phyloP scores from a whole-genome alignment of 2,888 invertebrate species.

The Tinea pellionella region DNA sequence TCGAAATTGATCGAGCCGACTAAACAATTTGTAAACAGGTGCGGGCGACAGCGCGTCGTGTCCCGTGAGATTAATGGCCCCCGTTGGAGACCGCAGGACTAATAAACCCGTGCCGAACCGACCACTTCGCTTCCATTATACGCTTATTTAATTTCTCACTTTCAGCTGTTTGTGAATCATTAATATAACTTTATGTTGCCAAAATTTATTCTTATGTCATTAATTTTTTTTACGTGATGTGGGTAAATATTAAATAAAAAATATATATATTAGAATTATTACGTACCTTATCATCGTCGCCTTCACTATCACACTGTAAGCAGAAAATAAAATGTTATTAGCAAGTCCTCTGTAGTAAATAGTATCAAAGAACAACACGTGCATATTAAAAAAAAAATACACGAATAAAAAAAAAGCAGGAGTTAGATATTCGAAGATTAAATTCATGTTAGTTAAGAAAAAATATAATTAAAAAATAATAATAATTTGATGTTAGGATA shows the following conservation, averaged over 20 bases:
- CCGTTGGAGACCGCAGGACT: slow-evolving; percentile 36
- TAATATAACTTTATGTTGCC: background rate
- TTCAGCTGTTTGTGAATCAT: slow-evolving; percentile 34
- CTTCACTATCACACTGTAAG: slow-evolving; percentile 93
- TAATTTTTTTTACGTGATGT: too few species aligned
- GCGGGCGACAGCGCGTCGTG: slow-evolving; percentile 26
- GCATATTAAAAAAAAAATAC: background rate
- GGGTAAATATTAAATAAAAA: too few species aligned
- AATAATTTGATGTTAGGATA: background rate
- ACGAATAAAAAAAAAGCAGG: background rate
- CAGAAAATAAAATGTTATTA: slow-evolving; percentile 41
- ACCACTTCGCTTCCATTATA: slow-evolving; percentile 63
- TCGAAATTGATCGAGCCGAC: slow-evolving; percentile 24
- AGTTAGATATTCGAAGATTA: background rate
- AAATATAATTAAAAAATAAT: too few species aligned
- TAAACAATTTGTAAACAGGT: slow-evolving; percentile 40
- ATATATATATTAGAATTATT: slow-evolving; percentile 21
- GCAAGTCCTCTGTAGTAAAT: background rate
- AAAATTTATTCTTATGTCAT: too few species aligned
- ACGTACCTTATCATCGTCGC: slow-evolving; percentile 91
- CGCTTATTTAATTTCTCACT: slow-evolving; percentile 50
- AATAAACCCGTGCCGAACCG: slow-evolving; percentile 49
- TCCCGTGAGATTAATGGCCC: slow-evolving; percentile 51
- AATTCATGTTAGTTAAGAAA: background rate
- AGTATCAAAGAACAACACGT: background rate